Evolutionary conservation across 2,113 vertebrate genomes (phyloP).

Genomic region (Octodon degus): DNA sequence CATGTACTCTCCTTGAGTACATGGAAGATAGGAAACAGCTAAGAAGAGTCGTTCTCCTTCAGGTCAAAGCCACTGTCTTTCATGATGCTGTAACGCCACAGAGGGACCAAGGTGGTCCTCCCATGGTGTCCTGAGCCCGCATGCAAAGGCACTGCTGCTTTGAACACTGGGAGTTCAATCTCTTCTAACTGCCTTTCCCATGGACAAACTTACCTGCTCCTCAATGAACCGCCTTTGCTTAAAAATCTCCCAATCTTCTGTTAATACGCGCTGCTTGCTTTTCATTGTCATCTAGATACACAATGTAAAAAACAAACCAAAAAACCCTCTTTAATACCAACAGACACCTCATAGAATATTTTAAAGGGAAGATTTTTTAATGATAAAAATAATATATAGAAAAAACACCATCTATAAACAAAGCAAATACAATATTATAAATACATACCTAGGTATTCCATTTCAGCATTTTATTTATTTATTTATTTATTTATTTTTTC

Average conservation of each 20-base stretch:
- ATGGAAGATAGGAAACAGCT: background rate
- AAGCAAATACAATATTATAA: background rate
- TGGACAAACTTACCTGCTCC: constrained; percentile 91
- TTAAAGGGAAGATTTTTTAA: background rate
- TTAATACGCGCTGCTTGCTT: constrained; percentile 94
- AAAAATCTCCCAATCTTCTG: constrained; percentile 98
- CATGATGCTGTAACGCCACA: background rate
- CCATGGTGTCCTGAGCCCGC: background rate
- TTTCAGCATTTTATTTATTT: background rate
- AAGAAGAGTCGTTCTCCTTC: background rate
- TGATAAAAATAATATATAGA: background rate
- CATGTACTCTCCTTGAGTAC: background rate
- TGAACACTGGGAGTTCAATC: background rate
- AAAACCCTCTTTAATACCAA: background rate
- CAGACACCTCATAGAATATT: background rate
- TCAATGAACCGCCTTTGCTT: constrained; percentile 96
- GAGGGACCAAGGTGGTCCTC: background rate
- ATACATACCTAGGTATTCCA: too few species aligned
- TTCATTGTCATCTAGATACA: constrained; percentile 92
- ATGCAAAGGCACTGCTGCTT: background rate
- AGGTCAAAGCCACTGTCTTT: background rate
- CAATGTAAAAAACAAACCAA: background rate
- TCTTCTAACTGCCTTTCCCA: background rate
- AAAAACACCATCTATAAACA: background rate
- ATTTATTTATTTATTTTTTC: too few species aligned